Evolutionary conservation across 2,797 vertebrate genomes (phyloP).

Genomic region (Paramormyrops hopkinsi): DNA sequence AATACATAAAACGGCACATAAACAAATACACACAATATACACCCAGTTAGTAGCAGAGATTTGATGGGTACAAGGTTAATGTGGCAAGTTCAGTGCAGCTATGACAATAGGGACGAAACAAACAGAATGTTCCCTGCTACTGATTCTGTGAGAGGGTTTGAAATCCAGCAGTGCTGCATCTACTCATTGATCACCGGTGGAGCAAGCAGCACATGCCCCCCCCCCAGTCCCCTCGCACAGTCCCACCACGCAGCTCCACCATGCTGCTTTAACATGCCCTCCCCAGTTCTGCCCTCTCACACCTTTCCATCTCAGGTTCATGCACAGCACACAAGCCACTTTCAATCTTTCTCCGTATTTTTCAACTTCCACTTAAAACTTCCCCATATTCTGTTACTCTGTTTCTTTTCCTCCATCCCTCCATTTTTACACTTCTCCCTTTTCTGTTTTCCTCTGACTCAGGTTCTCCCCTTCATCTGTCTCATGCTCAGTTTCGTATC

Average conservation of each 20-base stretch:
- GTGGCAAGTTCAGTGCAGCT: too few species aligned
- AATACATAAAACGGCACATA: too few species aligned
- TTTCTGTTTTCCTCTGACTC: neutral
- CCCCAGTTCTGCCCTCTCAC: neutral
- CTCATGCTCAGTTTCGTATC: neutral
- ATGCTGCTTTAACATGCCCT: neutral
- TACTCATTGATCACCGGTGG: neutral
- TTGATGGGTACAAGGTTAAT: too few species aligned
- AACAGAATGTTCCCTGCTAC: neutral
- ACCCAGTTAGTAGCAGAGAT: too few species aligned
- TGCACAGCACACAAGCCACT: neutral
- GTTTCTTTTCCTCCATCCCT: neutral
- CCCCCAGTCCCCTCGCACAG: neutral
- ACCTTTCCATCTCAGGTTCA: neutral
- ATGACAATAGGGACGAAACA: too few species aligned
- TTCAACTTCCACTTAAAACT: neutral
- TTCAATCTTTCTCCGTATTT: neutral
- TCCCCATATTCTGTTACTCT: neutral
- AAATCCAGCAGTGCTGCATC: neutral
- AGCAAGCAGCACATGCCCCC: neutral
- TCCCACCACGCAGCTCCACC: neutral
- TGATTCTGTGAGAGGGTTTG: neutral
- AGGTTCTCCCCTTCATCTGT: neutral
- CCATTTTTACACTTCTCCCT: neutral
- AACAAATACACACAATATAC: too few species aligned